phyloP scores from a whole-genome alignment of 2,113 vertebrate genomes.

The Origma solitaria region DNA sequence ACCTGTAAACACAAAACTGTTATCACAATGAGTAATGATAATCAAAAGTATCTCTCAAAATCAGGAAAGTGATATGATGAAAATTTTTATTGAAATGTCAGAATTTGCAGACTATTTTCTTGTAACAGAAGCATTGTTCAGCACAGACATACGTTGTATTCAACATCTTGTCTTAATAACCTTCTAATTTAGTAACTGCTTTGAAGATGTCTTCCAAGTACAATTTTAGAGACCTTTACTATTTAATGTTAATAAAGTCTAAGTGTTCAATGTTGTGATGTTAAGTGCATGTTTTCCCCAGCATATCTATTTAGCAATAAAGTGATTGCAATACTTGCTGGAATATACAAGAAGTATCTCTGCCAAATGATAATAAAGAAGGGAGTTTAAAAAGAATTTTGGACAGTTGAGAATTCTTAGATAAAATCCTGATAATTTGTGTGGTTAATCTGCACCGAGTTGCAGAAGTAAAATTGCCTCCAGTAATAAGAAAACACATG shows the following conservation, averaged over 20 bases:
- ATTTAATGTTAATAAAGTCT: not conserved
- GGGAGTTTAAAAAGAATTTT: conserved; percentile 47
- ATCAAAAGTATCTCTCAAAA: not conserved
- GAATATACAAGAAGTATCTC: conserved; percentile 14
- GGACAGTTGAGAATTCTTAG: conserved; percentile 25
- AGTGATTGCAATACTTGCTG: conserved; percentile 35
- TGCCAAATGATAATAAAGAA: conserved; percentile 58
- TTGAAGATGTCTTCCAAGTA: not conserved
- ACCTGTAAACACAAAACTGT: not conserved
- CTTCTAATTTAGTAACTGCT: not conserved
- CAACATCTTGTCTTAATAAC: not conserved
- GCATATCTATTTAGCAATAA: conserved; percentile 48
- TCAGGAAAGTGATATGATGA: not conserved
- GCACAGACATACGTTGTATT: not conserved
- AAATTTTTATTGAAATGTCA: not conserved
- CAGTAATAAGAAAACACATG: not conserved
- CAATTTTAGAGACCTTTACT: not conserved
- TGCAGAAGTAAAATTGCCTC: not conserved
- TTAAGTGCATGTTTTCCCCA: not conserved
- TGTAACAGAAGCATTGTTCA: not conserved
- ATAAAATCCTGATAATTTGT: conserved; percentile 41
- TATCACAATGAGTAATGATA: not conserved
- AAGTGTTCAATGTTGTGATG: conserved; percentile 1
- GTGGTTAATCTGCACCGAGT: not conserved
- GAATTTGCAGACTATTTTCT: not conserved